Base-by-base conservation (phyloP, 2,888 invertebrate species). In the Hypsopygia costalis region DNA sequence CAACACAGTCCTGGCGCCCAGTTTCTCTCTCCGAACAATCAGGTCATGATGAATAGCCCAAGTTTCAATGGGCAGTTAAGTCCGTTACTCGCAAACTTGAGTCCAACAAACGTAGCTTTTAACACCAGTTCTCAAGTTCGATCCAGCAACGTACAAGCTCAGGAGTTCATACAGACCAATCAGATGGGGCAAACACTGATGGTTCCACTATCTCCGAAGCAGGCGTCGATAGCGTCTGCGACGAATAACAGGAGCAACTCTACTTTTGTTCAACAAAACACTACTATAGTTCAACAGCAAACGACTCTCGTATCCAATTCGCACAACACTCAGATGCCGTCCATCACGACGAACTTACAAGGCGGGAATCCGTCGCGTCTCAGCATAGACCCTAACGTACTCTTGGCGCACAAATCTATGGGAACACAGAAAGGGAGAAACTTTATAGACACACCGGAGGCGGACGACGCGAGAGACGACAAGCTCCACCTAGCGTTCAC, bases 211-310 rank as follows among this genome's bases (percentile, higher is more conserved):
- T 91, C 91, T 0, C 91, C 91, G 0, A 92, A 92, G 58, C 92
- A 90, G 43, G 90, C 88, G 0, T 89, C 91, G 0, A 72, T 90
- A 11, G 81, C 88, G 0, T 76, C 90, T 1, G 86, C 91, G 0
- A 78, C 91, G 0, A 80, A 88, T 8, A 91, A 90, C 64, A 90
- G 93, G 44, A 91, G 90, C 40, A 90, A 91, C 55, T 92, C 93
- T 0, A 95, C 95, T 0, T 95, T 93, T 60, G 94, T 95, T 1
- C 95, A 95, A 55, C 95, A 95, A 57, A 96, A 95, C 65, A 95
- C 95, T 0, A 95, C 95, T 0, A 95, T 96, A 58, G 94, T 95
- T 1, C 94, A 94, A 61, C 94, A 94, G 57, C 94, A 94, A 69
- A 94, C 94, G 0, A 94, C 94, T 0, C 92, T 94, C 82, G 92